phyloP scores from a whole-genome alignment of 2,113 vertebrate species.

The Lophura nycthemera region DNA sequence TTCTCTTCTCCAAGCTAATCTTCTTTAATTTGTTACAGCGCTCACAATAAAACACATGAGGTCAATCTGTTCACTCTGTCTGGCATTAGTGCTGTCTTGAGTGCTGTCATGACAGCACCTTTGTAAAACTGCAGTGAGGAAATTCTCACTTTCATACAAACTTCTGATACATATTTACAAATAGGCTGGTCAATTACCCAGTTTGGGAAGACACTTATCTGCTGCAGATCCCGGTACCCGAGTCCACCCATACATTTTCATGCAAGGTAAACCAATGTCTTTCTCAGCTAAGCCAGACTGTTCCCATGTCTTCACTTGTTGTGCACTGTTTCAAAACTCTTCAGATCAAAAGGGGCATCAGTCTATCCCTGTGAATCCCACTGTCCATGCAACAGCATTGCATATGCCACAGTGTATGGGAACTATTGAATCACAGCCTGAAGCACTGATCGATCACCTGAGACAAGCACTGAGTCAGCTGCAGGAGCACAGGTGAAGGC shows the following conservation, averaged over 20 bases:
- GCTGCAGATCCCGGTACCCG: not conserved
- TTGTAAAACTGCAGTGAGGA: fast-evolving
- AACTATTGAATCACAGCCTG: too few species aligned
- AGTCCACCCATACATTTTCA: not conserved
- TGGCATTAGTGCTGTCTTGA: not conserved
- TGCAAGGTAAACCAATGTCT: not conserved
- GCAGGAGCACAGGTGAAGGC: too few species aligned
- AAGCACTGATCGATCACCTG: too few species aligned
- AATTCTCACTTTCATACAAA: not conserved
- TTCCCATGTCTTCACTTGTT: not conserved
- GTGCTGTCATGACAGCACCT: not conserved
- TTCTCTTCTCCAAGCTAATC: too few species aligned
- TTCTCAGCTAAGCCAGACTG: not conserved
- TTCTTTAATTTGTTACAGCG: not conserved
- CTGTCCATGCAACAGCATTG: not conserved
- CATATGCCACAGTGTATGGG: not conserved
- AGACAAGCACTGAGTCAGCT: too few species aligned
- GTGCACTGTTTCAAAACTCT: not conserved
- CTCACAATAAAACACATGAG: not conserved
- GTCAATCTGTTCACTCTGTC: not conserved
- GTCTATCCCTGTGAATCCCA: not conserved
- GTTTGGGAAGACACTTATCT: not conserved
- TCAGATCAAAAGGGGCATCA: not conserved
- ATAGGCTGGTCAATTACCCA: not conserved
- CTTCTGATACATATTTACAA: not conserved